Percentiles rank a stretch among this genome's conserved stretches.
These are phyloP conservation scores for Cyanoderma ruficeps DNA, from an alignment of 2,113 vertebrate species.

Conservation along the genomic window DNA sequence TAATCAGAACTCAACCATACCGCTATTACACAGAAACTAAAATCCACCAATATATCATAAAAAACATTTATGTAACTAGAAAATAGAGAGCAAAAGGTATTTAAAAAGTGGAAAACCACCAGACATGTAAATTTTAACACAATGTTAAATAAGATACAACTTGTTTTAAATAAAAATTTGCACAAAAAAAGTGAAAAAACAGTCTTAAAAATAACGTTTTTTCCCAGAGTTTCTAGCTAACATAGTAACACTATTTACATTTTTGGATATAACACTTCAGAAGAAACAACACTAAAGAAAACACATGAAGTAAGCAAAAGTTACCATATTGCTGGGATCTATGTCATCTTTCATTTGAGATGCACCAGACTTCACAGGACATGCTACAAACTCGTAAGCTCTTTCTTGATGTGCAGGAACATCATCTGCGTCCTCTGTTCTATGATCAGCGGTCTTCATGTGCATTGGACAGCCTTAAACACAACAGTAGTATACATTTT, in stretches of 20 bases:
- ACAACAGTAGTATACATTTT: background rate
- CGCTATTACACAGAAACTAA: background rate
- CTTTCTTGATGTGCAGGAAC: constrained; percentile 85
- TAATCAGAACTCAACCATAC: background rate
- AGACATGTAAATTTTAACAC: background rate
- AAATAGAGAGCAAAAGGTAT: background rate
- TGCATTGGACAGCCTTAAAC: constrained; percentile 80
- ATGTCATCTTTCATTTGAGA: constrained; percentile 73
- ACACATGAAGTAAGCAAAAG: background rate
- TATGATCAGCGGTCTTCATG: constrained; percentile 9
- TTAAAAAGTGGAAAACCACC: background rate
- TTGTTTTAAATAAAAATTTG: background rate
- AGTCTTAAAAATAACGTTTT: background rate
- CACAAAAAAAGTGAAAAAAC: background rate
- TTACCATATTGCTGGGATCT: constrained; percentile 93
- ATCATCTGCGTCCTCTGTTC: constrained; percentile 1
- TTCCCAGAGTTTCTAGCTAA: background rate
- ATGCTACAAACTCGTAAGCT: constrained; percentile 86
- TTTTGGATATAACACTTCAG: background rate
- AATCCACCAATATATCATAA: background rate
- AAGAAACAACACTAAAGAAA: background rate
- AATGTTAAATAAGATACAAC: background rate
- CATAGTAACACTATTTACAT: background rate
- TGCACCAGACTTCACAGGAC: constrained; percentile 80
- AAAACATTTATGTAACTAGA: background rate